Percentiles rank a stretch among this genome's conserved stretches.
Conservation (phyloP, 1,140 invertebrate genomes). For the Zaprionus capensis region DNA sequence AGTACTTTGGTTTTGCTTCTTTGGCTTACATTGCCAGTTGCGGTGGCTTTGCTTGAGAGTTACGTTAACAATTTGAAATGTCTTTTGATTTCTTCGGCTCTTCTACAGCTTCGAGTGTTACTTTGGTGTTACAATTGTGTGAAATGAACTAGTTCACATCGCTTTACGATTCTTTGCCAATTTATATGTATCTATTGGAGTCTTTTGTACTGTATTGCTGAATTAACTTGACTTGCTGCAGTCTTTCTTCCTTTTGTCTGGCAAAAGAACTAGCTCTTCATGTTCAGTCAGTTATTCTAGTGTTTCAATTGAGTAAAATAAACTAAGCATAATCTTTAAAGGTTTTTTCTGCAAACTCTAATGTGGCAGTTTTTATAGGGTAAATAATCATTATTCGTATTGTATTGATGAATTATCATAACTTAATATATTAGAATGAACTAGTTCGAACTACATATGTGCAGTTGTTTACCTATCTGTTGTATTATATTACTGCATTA, state of each 20-base stretch:
- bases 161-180: background rate
- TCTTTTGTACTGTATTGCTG: background rate
- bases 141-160: conserved; percentile 3
- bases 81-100: background rate
- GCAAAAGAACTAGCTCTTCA: background rate
- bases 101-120: background rate
- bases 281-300: background rate
- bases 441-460: too few species aligned
- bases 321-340: background rate
- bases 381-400: too few species aligned
- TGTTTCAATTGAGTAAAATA: background rate
- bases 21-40: too few species aligned
- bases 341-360: too few species aligned
- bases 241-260: background rate
- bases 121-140: too few species aligned
- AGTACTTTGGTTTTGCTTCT: background rate
- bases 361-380: too few species aligned
- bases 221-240: background rate
- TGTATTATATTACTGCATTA: too few species aligned
- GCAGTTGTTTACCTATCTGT: too few species aligned
- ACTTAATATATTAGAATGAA: too few species aligned
- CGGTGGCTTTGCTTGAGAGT: background rate
- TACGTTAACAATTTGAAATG: background rate
- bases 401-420: too few species aligned
- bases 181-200: background rate